phyloP scores from a whole-genome alignment of 2,797 vertebrate genomes.

The Myotis myotis region DNA sequence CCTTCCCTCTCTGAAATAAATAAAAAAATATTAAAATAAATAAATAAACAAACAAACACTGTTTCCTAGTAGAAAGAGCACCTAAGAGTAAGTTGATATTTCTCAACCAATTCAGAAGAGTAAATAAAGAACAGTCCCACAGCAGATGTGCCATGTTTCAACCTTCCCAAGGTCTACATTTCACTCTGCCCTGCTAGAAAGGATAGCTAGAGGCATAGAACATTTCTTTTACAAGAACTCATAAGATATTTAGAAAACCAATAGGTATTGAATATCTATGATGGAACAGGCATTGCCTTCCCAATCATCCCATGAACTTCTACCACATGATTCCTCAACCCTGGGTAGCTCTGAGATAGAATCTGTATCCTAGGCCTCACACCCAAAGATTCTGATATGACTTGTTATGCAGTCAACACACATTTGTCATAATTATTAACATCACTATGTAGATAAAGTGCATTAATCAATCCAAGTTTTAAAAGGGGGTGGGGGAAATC shows the following conservation, averaged over 20 bases:
- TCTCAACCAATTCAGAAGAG: not conserved
- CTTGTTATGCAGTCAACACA: not conserved
- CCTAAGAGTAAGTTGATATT: not conserved
- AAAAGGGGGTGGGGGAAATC: not conserved
- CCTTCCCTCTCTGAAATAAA: no score
- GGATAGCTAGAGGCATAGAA: not conserved
- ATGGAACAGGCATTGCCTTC: not conserved
- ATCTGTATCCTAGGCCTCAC: not conserved
- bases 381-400: not conserved
- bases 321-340: not conserved
- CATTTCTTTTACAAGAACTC: not conserved
- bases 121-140: not conserved
- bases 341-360: not conserved
- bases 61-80: not conserved
- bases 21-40: no score
- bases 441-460: not conserved
- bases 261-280: not conserved
- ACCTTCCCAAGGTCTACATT: not conserved
- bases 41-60: not conserved
- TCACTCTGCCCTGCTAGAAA: not conserved
- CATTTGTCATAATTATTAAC: not conserved
- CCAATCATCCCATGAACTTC: not conserved
- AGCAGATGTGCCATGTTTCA: not conserved
- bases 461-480: not conserved
- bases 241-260: constrained; percentile 28